phyloP scores from a whole-genome alignment of 2,888 invertebrate genomes.

The Phania funesta region DNA sequence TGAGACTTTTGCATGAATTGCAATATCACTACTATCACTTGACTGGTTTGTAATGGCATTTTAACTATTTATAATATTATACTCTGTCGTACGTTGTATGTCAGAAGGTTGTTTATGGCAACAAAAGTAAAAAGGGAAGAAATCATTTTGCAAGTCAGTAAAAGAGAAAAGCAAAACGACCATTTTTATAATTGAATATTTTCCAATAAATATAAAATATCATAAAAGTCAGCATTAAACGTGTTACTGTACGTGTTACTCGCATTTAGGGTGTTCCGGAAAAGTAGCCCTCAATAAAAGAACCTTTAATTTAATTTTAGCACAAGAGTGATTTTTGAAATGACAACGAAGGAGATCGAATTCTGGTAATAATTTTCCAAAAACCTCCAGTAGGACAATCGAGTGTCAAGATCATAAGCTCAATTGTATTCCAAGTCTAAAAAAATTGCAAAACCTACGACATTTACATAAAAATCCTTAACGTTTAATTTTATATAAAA shows the following conservation, averaged over 20 bases:
- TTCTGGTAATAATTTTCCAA: no score
- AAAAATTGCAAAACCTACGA: no score
- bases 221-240: background rate
- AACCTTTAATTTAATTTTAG: no score
- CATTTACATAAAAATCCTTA: no score
- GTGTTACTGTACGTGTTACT: no score
- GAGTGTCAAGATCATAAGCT: no score
- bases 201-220: constrained; percentile 28
- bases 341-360: no score
- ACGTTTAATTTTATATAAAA: no score
- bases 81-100: constrained; percentile 44
- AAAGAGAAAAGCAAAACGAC: background rate
- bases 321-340: no score
- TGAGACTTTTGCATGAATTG: constrained; percentile 2
- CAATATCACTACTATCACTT: constrained; percentile 2
- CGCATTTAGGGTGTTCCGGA: background rate
- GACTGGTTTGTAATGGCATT: constrained; percentile 52
- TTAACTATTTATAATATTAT: constrained; percentile 61
- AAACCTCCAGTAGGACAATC: no score
- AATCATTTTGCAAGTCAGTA: no score
- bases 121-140: background rate
- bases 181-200: constrained; percentile 45
- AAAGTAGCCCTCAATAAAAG: background rate
- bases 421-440: no score
- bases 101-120: constrained; percentile 58